phyloP scores from a whole-genome alignment of 2,888 invertebrate genomes.

The Pandemis heparana region DNA sequence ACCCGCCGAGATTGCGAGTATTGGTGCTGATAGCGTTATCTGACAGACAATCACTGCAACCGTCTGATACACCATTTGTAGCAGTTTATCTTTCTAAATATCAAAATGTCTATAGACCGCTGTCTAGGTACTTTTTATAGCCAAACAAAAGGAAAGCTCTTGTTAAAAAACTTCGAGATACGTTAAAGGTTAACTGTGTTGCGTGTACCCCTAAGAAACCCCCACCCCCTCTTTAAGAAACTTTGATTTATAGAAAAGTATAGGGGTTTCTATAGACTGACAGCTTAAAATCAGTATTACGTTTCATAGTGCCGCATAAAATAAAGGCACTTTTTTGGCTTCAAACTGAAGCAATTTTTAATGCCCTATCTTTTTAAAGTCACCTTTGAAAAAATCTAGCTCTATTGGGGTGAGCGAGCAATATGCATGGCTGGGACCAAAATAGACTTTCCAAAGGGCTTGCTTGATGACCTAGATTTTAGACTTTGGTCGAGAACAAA shows the following conservation, averaged over 20 bases:
- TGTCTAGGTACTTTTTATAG: too few species aligned
- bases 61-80: neutral
- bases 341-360: neutral
- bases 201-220: too few species aligned
- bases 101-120: too few species aligned
- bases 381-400: constrained; percentile 1
- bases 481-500: neutral
- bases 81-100: too few species aligned
- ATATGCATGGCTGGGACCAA: neutral
- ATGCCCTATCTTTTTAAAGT: neutral
- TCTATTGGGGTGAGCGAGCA: neutral
- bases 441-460: constrained; percentile 1
- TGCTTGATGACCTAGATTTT: constrained; percentile 18
- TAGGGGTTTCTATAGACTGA: too few species aligned
- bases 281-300: too few species aligned
- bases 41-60: constrained; percentile 33
- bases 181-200: too few species aligned
- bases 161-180: too few species aligned
- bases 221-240: too few species aligned
- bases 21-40: constrained; percentile 27
- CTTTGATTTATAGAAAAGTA: too few species aligned
- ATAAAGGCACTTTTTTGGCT: neutral
- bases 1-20: constrained; percentile 29
- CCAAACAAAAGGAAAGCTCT: too few species aligned
- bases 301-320: too few species aligned